phyloP scores from a whole-genome alignment of 1,140 invertebrate genomes.

The Drosophila pseudoananassae region DNA sequence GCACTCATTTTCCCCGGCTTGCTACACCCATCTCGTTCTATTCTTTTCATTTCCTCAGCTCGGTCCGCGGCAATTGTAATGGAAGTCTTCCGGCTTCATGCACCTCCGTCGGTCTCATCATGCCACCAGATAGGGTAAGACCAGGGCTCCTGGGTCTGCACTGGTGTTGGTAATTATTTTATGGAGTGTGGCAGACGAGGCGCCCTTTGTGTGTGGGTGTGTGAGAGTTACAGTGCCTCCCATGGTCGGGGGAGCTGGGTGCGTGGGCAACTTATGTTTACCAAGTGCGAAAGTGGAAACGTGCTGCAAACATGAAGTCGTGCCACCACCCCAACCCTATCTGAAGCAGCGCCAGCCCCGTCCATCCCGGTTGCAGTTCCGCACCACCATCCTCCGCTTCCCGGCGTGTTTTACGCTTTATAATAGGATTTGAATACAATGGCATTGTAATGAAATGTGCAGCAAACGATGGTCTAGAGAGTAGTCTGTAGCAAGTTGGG shows the following conservation, averaged over 20 bases:
- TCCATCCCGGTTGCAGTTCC: neutral
- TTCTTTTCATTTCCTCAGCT: constrained; percentile 22
- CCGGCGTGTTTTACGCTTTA: constrained; percentile 69
- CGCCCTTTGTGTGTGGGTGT: constrained; percentile 15
- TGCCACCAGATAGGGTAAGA: constrained; percentile 9
- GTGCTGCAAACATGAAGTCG: constrained; percentile 78
- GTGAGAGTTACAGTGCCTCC: constrained; percentile 13
- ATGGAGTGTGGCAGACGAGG: constrained; percentile 57
- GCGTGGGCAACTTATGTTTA: constrained; percentile 77
- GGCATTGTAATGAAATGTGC: constrained; percentile 81
- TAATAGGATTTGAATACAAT: constrained; percentile 82
- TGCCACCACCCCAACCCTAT: constrained; percentile 26
- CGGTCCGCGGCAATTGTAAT: constrained; percentile 32
- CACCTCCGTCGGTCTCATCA: constrained; percentile 19
- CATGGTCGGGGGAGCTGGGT: constrained; percentile 15
- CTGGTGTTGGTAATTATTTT: constrained; percentile 79
- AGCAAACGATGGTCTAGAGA: constrained; percentile 69
- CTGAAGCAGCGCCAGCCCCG: neutral
- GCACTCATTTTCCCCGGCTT: neutral
- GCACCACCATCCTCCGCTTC: neutral
- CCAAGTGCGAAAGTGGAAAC: constrained; percentile 81
- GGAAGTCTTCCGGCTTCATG: constrained; percentile 40
- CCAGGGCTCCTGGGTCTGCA: constrained; percentile 15
- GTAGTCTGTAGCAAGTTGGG: constrained; percentile 53
- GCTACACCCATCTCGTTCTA: constrained; percentile 5